Conservation (phyloP, 1,140 invertebrate species). For the Leptinotarsa lineolata region DNA sequence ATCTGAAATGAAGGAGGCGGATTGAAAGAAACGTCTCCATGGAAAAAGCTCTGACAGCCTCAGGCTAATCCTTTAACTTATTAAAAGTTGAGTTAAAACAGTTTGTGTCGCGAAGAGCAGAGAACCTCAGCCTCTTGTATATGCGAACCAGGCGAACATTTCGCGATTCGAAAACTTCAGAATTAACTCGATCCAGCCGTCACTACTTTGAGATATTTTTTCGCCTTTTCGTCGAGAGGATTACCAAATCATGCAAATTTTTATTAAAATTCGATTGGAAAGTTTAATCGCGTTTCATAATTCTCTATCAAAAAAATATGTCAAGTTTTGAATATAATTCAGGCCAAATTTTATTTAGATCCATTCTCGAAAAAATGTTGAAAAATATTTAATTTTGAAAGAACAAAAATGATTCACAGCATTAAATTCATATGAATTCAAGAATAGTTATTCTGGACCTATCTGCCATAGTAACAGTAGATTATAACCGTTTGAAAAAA, state of each 20-base stretch:
- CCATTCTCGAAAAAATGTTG: too few species aligned
- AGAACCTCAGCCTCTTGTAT: not conserved
- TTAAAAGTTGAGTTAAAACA: conserved; percentile 54
- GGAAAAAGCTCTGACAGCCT: conserved; percentile 43
- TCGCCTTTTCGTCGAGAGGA: conserved; percentile 40
- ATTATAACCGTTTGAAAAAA: too few species aligned
- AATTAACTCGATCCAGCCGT: conserved; percentile 52
- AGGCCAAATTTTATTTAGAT: not conserved
- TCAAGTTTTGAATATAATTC: not conserved
- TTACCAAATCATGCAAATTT: conserved; percentile 57
- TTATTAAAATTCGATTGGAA: conserved; percentile 54
- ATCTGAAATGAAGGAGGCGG: conserved; percentile 3
- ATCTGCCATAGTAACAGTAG: too few species aligned
- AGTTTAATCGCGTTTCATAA: conserved; percentile 45
- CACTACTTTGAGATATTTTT: conserved; percentile 48
- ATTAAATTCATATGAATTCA: too few species aligned
- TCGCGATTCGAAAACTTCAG: conserved; percentile 39
- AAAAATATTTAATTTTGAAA: too few species aligned
- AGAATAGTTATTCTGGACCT: too few species aligned
- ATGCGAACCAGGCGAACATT: not conserved
- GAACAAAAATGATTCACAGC: too few species aligned
- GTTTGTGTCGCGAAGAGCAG: conserved; percentile 44
- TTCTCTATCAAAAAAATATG: conserved; percentile 32
- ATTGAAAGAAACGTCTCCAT: conserved; percentile 31
- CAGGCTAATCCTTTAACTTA: conserved; percentile 53